Percentiles rank a stretch among this genome's conserved stretches.
phyloP scores from a whole-genome alignment of 2,113 vertebrate species.

The Leptocoma aspasia region DNA sequence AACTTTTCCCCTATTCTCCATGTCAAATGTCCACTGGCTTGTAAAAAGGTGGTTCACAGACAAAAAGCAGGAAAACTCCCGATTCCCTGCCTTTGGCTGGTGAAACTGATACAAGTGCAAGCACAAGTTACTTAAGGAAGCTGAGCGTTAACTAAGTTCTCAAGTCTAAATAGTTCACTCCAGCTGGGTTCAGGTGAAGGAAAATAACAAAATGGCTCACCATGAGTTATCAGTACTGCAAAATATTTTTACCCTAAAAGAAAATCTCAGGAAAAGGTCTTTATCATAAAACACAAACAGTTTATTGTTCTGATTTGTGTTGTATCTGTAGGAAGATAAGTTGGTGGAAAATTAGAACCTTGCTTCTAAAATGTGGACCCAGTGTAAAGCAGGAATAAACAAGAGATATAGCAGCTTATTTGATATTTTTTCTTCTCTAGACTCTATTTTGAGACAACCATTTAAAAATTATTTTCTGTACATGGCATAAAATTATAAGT shows the following conservation, averaged over 20 bases:
- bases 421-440: not conserved
- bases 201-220: not conserved
- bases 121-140: constrained; percentile 13
- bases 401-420: not conserved
- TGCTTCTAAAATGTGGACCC: not conserved
- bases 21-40: not conserved
- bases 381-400: not conserved
- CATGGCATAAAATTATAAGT: not conserved
- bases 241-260: not conserved
- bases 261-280: constrained; percentile 43
- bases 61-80: constrained; percentile 34
- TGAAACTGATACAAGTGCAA: not conserved
- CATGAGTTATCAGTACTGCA: not conserved
- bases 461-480: not conserved
- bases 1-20: not conserved
- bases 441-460: not conserved
- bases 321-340: constrained; percentile 18
- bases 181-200: not conserved
- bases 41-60: not conserved
- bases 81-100: constrained; percentile 27
- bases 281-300: constrained; percentile 34
- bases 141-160: constrained; percentile 14
- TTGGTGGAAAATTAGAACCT: constrained; percentile 20
- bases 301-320: constrained; percentile 23
- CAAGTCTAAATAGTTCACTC: not conserved